These are phyloP conservation scores for Phyllotreta striolata DNA, from an alignment of 2,888 invertebrate species.

Conservation along the genomic window DNA sequence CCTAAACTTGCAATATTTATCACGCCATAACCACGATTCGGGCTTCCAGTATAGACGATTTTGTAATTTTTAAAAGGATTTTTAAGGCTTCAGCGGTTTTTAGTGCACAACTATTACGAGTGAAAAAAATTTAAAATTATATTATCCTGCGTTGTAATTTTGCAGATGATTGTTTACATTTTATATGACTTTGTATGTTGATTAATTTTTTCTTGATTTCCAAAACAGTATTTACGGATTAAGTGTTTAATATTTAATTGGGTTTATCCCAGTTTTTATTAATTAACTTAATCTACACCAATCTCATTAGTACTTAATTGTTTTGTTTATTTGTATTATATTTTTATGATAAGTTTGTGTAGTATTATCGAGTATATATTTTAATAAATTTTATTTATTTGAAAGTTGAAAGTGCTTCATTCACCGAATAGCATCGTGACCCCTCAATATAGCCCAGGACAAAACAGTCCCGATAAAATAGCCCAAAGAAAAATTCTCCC, in stretches of 20 bases:
- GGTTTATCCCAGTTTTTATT: too few relatives aligned
- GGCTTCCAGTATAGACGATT: constrained; percentile 53
- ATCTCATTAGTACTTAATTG: too few relatives aligned
- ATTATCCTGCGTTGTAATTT: neutral
- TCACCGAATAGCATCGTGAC: too few relatives aligned
- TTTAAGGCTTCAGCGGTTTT: constrained; percentile 34
- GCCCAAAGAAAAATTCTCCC: too few relatives aligned
- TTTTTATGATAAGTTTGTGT: constrained; percentile 2
- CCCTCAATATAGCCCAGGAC: too few relatives aligned
- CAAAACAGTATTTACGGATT: too few relatives aligned
- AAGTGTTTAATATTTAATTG: too few relatives aligned
- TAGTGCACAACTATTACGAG: constrained; percentile 28
- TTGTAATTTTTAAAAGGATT: constrained; percentile 40
- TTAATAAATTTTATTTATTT: constrained; percentile 18
- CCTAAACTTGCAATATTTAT: constrained; percentile 38
- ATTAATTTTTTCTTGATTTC: too few relatives aligned
- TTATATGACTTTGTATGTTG: too few relatives aligned
- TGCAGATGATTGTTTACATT: neutral
- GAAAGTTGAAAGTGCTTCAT: neutral
- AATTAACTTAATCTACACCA: too few relatives aligned
- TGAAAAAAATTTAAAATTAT: neutral
- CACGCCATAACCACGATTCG: constrained; percentile 55
- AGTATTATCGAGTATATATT: constrained; percentile 6
- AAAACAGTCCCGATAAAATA: too few relatives aligned
- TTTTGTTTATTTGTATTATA: neutral